Evolutionary conservation across 2,113 vertebrate genomes (phyloP).

Genomic region (Leptosomus discolor): DNA sequence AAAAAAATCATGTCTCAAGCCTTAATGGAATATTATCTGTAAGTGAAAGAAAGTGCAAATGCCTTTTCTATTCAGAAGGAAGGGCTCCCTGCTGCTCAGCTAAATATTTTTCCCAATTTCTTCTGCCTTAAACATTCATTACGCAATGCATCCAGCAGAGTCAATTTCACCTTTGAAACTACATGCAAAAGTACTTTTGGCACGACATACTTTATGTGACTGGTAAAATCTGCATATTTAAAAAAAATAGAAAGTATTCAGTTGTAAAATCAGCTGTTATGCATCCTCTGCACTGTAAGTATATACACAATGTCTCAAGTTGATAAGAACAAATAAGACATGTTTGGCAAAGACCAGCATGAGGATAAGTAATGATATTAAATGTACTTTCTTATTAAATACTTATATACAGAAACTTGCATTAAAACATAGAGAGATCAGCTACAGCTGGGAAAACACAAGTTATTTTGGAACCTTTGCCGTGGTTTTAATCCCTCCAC

Average conservation of each 20-base stretch:
- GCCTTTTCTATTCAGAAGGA: rapidly evolving
- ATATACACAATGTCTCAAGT: background rate
- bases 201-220: background rate
- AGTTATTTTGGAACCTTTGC: background rate
- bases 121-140: background rate
- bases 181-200: background rate
- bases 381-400: background rate
- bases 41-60: background rate
- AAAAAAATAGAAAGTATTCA: background rate
- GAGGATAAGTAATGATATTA: background rate
- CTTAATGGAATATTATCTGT: background rate
- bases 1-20: background rate
- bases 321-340: background rate
- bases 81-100: background rate
- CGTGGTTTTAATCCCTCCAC: background rate
- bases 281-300: background rate
- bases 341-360: background rate
- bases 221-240: background rate
- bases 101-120: background rate
- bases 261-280: background rate
- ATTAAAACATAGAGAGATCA: background rate
- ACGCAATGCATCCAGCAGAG: background rate
- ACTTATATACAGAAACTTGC: background rate
- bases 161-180: background rate
- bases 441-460: background rate